Evolutionary conservation across 2,113 vertebrate genomes (phyloP).

Genomic region (Oryzias javanicus): DNA sequence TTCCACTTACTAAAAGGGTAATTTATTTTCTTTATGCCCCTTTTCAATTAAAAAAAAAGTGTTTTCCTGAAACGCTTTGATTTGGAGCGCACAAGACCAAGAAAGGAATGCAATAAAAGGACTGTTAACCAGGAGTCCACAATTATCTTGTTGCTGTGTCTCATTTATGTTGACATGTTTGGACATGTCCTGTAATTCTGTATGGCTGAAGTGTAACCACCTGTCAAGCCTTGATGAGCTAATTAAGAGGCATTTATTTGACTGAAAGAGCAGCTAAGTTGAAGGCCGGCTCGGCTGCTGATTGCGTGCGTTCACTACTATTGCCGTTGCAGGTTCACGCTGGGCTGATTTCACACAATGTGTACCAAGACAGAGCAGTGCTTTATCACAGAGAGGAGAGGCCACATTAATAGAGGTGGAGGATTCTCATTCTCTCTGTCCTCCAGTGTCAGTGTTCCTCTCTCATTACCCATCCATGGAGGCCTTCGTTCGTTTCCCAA

Average conservation of each 20-base stretch:
- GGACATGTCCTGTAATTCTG: conserved; percentile 25
- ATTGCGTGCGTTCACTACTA: conserved; percentile 31
- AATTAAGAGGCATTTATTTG: conserved; percentile 55
- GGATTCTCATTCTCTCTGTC: conserved; percentile 43
- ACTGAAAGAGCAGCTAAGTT: conserved; percentile 29
- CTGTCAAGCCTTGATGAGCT: conserved; percentile 53
- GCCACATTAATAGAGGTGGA: conserved; percentile 59
- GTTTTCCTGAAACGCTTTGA: not conserved
- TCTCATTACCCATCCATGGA: conserved; percentile 61
- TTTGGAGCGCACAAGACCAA: not conserved
- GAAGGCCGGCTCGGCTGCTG: conserved; percentile 24
- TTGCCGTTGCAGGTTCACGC: conserved; percentile 59
- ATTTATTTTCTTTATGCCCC: too few species aligned
- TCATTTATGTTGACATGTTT: conserved; percentile 13
- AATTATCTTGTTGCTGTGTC: not conserved
- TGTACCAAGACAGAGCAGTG: conserved; percentile 29
- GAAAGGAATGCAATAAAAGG: not conserved
- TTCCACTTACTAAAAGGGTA: too few species aligned
- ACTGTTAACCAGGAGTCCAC: conserved; percentile 6
- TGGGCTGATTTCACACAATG: conserved; percentile 61
- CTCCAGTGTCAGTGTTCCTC: conserved; percentile 33
- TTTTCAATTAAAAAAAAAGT: not conserved
- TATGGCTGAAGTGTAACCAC: conserved; percentile 28
- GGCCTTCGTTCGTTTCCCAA: conserved; percentile 62
- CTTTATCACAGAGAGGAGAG: conserved; percentile 36